Evolutionary conservation across 92 coral and sea anemone species (phyloP).

Genomic region (Desmophyllum pertusum): DNA sequence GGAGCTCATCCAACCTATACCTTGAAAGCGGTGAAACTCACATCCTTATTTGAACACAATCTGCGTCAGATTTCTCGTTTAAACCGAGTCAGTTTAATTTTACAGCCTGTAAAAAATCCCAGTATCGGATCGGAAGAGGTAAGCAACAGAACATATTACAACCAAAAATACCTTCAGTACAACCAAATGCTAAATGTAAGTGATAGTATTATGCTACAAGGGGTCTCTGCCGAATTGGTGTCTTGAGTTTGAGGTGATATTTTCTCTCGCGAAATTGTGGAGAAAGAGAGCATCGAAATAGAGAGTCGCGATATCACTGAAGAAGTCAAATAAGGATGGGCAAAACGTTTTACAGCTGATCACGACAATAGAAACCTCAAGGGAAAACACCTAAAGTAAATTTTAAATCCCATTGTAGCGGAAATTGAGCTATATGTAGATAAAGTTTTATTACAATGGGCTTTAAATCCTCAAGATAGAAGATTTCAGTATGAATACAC

Average conservation of each 20-base stretch:
- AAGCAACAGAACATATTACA: not conserved
- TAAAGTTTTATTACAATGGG: not conserved
- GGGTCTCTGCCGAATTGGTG: not conserved
- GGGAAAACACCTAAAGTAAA: not conserved
- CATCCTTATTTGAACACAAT: not conserved
- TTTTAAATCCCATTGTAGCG: not conserved
- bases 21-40: not conserved
- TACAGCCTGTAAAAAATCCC: not conserved
- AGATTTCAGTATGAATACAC: constrained; percentile 21
- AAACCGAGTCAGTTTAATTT: too few species aligned
- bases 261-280: not conserved
- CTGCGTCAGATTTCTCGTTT: not conserved
- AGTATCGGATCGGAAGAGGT: constrained; percentile 11
- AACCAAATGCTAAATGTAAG: not conserved
- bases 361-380: not conserved
- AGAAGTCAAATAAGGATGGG: not conserved
- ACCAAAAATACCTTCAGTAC: not conserved
- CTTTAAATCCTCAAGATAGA: constrained; percentile 9
- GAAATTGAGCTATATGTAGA: not conserved
- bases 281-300: not conserved
- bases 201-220: not conserved
- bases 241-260: not conserved
- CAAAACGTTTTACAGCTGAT: not conserved
- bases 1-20: not conserved
- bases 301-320: not conserved